Conservation (phyloP, 2,113 vertebrate species). For the Engraulis encrasicolus region DNA sequence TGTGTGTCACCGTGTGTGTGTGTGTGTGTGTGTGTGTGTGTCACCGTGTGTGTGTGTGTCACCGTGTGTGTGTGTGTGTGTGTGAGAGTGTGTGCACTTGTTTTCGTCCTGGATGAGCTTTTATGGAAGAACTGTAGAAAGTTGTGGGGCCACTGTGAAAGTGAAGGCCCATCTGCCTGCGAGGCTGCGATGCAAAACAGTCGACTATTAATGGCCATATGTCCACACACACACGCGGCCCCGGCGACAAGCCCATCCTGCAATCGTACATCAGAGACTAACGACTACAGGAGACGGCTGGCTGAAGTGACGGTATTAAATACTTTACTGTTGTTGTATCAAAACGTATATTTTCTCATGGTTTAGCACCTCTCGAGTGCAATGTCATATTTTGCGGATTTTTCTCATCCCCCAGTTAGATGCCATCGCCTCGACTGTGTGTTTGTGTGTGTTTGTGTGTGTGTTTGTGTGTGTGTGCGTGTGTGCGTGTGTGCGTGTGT, state of each 20-base stretch:
- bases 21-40: too few species aligned
- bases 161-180: constrained; percentile 65
- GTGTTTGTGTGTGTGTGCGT: too few species aligned
- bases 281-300: constrained; percentile 38
- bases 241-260: constrained; percentile 37
- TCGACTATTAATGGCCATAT: constrained; percentile 71
- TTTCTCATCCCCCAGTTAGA: background rate
- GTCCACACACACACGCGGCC: constrained; percentile 57
- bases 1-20: too few species aligned
- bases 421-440: background rate
- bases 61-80: too few species aligned
- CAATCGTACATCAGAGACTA: constrained; percentile 40
- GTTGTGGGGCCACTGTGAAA: constrained; percentile 60
- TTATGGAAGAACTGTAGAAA: constrained; percentile 62
- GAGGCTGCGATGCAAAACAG: constrained; percentile 55
- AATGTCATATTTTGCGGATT: constrained; percentile 38
- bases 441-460: background rate
- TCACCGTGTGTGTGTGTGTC: too few species aligned
- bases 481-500: too few species aligned
- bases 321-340: constrained; percentile 49
- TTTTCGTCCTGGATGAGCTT: too few species aligned
- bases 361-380: constrained; percentile 42
- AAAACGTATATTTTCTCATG: constrained; percentile 47
- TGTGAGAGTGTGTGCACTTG: constrained; percentile 33
- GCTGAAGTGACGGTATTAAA: constrained; percentile 53